Base-by-base conservation (phyloP, 2,888 invertebrate genomes). In the Eubasilissa splendida region DNA sequence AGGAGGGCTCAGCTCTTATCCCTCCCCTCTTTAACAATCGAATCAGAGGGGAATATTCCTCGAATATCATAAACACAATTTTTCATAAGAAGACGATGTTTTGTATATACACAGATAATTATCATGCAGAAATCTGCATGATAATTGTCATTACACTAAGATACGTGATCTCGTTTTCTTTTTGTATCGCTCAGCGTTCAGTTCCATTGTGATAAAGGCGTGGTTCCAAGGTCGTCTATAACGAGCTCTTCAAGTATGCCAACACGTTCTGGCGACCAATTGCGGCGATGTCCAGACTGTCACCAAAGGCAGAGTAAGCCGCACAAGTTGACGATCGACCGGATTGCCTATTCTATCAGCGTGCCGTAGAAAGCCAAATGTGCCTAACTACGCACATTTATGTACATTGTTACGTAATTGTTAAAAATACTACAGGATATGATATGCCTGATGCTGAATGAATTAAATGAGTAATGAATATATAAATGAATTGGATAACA, bases 171-270 rank as follows among this genome's bases (percentile, higher is more conserved):
- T 70, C 14, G 70, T 54, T 70, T 63, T 63, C 31, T 54, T 22
- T 53, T 53, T 70, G n/a, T 22, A 53, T 52, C 52, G 22, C 70
- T 60, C 22, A 11, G 42, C 22, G 53, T 70, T 70, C 54, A 52
- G 14, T 31, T 50, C 14, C 31, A 22, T 52, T 58, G 56, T 42
- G 33, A 33, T 33, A 73, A 56, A 76, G 76, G 76, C 76, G 76
- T 76, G 65, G 76, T 54, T 54, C 65, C 76, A 76, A 76, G 76
- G 76, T 54, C 76, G 65, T 33, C 76, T 53, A 22, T 76, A 65
- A 76, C 22, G 53, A 76, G 65, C 14, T 53, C 54, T 53, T n/a
- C 50, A 60, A 31, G 31, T 14, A 75, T 52, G 52, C 52, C 75
- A n/a, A 59, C 60, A 50, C 75, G 75, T 59, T 52, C 14, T 75